Base-by-base conservation (phyloP, 2,797 vertebrate species). In the Picus viridis region DNA sequence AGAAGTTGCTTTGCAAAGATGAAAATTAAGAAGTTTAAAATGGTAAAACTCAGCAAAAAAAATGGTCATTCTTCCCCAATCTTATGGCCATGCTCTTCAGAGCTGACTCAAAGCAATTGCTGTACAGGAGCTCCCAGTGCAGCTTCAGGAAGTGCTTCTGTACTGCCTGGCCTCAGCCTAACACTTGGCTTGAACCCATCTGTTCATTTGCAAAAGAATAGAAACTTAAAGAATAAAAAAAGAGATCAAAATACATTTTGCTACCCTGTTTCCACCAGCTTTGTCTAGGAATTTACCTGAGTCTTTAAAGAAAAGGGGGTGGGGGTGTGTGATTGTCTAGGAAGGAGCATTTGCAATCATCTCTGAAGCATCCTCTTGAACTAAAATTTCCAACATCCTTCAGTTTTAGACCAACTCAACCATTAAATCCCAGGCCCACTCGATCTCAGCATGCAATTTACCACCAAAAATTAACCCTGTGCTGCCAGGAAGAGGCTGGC, bases 381-480 rank as follows among this genome's bases (percentile, higher is more conserved):
- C 43, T 69, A 54, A 10, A 65, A 51, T 43, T 76, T 79, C 10
- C n/a, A 57, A 12, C n/a, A 45, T 6, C 59, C 68, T 82, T 11
- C 10, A 20, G 22, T 68, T 75, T 67, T 67, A 81, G 79, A 62
- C 92, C n/a, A 70, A 72, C 73, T 93, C 88, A 59, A 59, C 54
- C 76, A 80, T 81, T 86, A 81, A 45, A 95, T 36, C 95, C 96
- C 68, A 85, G 82, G 65, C 76, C 94, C 90, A 84, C 76, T 79
- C 75, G 74, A 87, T 16, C 91, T 93, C 91, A 87, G 88, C 97
- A 97, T 97, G 96, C 97, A 97, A 86, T 69, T 93, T 45, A 75
- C 24, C 88, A 92, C 36, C 45, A 61, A n/a, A 56, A 92, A 54
- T 45, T 12, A 90, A 18, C 51, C 91, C 95, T 93, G 68, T 30